These are phyloP conservation scores for Ips typographus DNA, from an alignment of 1,140 invertebrate species.

Conservation along the genomic window DNA sequence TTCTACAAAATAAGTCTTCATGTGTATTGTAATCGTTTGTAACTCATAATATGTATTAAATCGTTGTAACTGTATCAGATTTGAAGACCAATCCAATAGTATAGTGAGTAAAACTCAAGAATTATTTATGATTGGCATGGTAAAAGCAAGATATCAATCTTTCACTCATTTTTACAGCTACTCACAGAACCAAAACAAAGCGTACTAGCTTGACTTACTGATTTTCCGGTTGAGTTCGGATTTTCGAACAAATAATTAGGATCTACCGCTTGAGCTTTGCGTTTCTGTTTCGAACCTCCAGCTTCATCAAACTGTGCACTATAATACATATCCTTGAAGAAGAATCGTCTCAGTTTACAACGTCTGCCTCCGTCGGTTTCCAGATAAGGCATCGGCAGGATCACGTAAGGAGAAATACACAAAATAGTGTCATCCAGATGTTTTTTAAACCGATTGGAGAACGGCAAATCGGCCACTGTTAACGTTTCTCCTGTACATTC, in stretches of 20 bases:
- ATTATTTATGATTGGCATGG: no score
- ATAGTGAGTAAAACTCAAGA: no score
- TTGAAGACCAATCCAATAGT: no score
- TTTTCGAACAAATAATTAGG: no score
- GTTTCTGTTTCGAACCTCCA: constrained; percentile 5
- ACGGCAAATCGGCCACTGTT: constrained; percentile 62
- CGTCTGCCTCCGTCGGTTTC: constrained; percentile 81
- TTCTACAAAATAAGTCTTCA: no score
- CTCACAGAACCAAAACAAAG: no score
- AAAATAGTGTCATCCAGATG: constrained; percentile 73
- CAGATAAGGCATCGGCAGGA: constrained; percentile 83
- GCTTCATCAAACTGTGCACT: constrained; percentile 58
- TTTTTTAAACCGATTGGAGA: constrained; percentile 72
- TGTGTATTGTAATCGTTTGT: no score
- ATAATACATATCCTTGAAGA: constrained; percentile 79
- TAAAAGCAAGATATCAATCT: neutral
- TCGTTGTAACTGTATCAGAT: no score
- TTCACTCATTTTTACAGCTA: constrained; percentile 42
- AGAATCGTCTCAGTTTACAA: constrained; percentile 75
- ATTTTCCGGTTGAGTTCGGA: no score
- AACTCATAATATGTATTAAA: no score
- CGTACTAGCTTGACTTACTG: no score
- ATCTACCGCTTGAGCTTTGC: no score
- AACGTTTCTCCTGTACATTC: constrained; percentile 37
- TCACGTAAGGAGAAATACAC: constrained; percentile 84